A percentile compares a stretch with the other conserved stretches of the same genome.
Conservation (phyloP, 2,113 vertebrate genomes). For the Lamprologus callipterus region DNA sequence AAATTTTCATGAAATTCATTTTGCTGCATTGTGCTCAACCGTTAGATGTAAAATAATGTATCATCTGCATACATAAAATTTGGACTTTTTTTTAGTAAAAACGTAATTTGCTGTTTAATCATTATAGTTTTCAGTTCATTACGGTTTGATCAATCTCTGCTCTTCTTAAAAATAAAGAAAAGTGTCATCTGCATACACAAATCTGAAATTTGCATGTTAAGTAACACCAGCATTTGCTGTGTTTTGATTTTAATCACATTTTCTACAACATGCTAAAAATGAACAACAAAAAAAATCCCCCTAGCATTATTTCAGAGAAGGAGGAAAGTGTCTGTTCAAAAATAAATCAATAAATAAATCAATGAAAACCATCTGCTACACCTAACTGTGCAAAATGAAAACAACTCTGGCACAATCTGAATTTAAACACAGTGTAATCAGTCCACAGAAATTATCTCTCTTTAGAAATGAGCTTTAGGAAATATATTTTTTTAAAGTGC, state of each 20-base stretch:
- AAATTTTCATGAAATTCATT: neutral
- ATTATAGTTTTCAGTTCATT: neutral
- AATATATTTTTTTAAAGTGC: neutral
- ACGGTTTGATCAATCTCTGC: neutral
- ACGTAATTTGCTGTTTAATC: neutral
- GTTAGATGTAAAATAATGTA: neutral
- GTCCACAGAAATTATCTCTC: neutral
- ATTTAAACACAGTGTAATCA: conserved; percentile 35
- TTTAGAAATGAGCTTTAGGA: neutral
- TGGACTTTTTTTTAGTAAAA: neutral
- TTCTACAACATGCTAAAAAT: neutral
- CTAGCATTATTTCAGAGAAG: neutral
- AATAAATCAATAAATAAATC: neutral
- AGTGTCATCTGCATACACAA: neutral
- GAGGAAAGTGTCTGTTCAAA: neutral
- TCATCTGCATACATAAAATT: neutral
- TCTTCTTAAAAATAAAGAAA: neutral
- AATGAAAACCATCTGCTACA: neutral
- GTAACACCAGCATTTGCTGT: neutral
- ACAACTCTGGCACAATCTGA: neutral
- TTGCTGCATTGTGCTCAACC: neutral
- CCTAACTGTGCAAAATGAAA: neutral
- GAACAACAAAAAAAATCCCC: neutral
- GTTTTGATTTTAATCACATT: neutral
- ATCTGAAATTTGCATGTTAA: neutral